Evolutionary conservation across 35 echinoderm and acorn worm genomes (phyloP).

Genomic region (Antedon bifida): DNA sequence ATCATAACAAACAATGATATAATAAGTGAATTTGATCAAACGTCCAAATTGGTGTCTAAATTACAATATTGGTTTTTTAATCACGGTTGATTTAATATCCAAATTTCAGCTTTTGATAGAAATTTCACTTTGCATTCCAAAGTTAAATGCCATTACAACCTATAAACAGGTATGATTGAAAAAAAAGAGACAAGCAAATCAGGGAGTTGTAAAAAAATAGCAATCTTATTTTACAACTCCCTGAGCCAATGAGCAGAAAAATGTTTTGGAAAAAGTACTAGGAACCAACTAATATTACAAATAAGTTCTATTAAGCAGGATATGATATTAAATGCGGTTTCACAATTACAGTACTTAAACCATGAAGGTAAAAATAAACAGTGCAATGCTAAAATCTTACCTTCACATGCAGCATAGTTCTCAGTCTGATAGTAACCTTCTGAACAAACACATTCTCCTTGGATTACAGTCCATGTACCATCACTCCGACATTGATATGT

Average conservation of each 20-base stretch:
- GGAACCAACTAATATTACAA: too few relatives aligned
- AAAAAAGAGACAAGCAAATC: too few relatives aligned
- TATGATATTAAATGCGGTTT: too few relatives aligned
- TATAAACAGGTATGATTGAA: neutral
- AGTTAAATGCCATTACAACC: neutral
- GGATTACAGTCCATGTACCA: slow-evolving; percentile 46
- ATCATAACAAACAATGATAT: neutral
- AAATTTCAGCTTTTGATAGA: neutral
- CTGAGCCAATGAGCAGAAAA: too few relatives aligned
- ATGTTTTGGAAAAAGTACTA: too few relatives aligned
- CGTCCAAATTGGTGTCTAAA: neutral
- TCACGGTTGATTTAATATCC: neutral
- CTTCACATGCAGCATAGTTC: slow-evolving; percentile 37
- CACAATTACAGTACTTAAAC: too few relatives aligned
- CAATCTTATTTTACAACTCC: neutral
- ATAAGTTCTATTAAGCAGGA: too few relatives aligned
- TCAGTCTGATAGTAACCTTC: slow-evolving; percentile 44
- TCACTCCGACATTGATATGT: slow-evolving; percentile 55
- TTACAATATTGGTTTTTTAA: neutral
- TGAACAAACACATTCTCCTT: slow-evolving; percentile 59
- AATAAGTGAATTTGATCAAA: too few relatives aligned
- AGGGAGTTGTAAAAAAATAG: neutral
- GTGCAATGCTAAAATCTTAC: slow-evolving; percentile 31
- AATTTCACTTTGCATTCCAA: neutral
- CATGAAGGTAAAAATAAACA: too few relatives aligned